These are phyloP conservation scores for Cassiopea andromeda DNA, from an alignment of 30 jellyfish, hydroid and myxozoan genomes.

Conservation along the genomic window DNA sequence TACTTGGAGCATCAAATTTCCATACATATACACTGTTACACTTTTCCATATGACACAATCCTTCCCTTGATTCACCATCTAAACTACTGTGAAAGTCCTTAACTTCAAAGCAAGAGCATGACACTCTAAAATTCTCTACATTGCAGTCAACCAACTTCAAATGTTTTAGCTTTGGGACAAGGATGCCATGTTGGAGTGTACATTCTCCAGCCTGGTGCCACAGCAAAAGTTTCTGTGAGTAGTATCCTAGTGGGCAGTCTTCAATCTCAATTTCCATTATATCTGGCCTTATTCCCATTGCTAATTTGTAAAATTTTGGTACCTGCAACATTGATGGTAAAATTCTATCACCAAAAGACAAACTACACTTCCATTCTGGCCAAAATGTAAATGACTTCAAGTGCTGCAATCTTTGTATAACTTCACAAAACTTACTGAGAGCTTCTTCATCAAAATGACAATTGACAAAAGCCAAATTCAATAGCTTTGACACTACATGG, in stretches of 20 bases:
- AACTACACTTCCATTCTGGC: conserved; percentile 21
- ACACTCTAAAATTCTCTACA: not conserved
- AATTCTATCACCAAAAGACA: not conserved
- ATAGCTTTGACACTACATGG: not conserved
- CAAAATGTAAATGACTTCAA: conserved; percentile 7
- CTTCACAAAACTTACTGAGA: not conserved
- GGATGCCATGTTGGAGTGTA: not conserved
- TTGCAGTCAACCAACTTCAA: conserved; percentile 31
- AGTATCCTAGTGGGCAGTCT: conserved; percentile 8
- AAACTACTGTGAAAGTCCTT: not conserved
- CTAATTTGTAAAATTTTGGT: not conserved
- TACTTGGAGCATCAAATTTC: not conserved
- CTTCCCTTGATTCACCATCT: not conserved
- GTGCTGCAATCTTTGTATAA: not conserved
- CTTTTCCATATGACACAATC: not conserved
- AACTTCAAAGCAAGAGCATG: not conserved
- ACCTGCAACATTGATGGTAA: not conserved
- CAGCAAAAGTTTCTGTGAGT: conserved; percentile 13
- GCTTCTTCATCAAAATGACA: conserved; percentile 17
- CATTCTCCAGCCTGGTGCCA: conserved; percentile 24
- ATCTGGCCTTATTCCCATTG: not conserved
- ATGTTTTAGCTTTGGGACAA: conserved; percentile 11
- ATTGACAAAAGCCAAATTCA: not conserved
- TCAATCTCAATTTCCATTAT: not conserved
- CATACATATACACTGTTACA: conserved; percentile 1